Base-by-base conservation (phyloP, 2,113 vertebrate genomes). In the Isichthys henryi region DNA sequence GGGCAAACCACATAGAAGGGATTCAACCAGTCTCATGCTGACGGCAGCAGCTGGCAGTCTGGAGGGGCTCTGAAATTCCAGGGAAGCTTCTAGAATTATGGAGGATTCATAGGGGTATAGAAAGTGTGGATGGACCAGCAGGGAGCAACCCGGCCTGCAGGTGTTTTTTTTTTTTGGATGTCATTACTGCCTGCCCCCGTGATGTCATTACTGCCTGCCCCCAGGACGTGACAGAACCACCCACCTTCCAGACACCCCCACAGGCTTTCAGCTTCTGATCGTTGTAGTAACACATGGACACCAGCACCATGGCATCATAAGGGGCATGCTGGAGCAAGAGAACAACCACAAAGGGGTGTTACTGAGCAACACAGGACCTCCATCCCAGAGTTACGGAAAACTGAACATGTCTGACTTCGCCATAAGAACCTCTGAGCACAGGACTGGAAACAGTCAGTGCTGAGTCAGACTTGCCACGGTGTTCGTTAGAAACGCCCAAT, bases 161-260 rank as follows among this genome's bases (percentile, higher is more conserved):
- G 23, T 27, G n/a, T 66, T 66, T 27, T n/a, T n/a, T n/a, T 62
- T 66, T 9, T n/a, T 56, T 66, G 58, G n/a, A 66, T 66, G 23
- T 66, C n/a, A 66, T 27, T n/a, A n/a, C 21, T n/a, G 58, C 21
- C 23, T 66, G 58, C 50, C 15, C 50, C 50, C 3, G 50, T 17
- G 58, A 62, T 62, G 21, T 62, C 58, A 62, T 0, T 66, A 27
- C 21, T 62, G 23, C 23, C 62, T 70, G 62, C 52, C 52, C 52
- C 62, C 62, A 70, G 27, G 62, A 70, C n/a, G 4, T 17, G 70
- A 31, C 35, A 6, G 39, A 21, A 2, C 58, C 89, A 52, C 80
- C 92, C 96, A 99, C 98, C 98, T 97, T 97, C 98, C 98, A 99
- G 88, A 94, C 96, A 88, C 98, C 98, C 62, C 96, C 96, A 56